Conservation (phyloP, 2,888 invertebrate species). For the Patella ulyssiponensis region DNA sequence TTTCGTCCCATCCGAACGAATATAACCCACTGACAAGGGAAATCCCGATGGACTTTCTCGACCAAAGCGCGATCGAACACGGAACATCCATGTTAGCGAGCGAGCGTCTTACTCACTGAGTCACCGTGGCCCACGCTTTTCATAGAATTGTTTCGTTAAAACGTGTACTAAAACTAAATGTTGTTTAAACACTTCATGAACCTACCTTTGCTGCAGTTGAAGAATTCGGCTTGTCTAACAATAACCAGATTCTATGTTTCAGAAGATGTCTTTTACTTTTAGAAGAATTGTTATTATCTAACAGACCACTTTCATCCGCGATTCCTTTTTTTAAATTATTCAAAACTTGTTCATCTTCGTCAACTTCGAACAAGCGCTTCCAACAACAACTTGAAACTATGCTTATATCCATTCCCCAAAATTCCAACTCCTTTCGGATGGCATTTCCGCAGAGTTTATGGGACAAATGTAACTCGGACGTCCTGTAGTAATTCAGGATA, state of each 20-base stretch:
- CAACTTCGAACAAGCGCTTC: constrained; percentile 23
- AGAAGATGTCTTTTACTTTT: constrained; percentile 1
- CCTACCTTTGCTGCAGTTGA: constrained; percentile 28
- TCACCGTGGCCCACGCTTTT: no score
- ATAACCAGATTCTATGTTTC: constrained; percentile 17
- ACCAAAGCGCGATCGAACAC: no score
- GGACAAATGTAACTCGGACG: constrained; percentile 45
- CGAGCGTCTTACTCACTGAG: no score
- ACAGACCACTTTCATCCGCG: background rate
- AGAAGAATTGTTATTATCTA: background rate
- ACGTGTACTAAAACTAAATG: no score
- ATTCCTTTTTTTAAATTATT: constrained; percentile 15
- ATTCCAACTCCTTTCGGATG: constrained; percentile 43
- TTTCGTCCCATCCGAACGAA: no score
- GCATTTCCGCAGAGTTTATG: constrained; percentile 44
- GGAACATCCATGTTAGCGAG: no score
- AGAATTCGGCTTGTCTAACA: constrained; percentile 25
- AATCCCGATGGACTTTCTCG: no score
- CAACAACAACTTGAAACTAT: constrained; percentile 46
- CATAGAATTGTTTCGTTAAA: no score
- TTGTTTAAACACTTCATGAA: background rate
- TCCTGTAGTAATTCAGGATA: constrained; percentile 45
- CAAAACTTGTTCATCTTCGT: constrained; percentile 16
- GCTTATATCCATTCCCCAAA: constrained; percentile 42
- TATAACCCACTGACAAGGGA: no score